These are phyloP conservation scores for Sebastes kiyomatsui DNA, from an alignment of 2,797 vertebrate species.

Conservation along the genomic window DNA sequence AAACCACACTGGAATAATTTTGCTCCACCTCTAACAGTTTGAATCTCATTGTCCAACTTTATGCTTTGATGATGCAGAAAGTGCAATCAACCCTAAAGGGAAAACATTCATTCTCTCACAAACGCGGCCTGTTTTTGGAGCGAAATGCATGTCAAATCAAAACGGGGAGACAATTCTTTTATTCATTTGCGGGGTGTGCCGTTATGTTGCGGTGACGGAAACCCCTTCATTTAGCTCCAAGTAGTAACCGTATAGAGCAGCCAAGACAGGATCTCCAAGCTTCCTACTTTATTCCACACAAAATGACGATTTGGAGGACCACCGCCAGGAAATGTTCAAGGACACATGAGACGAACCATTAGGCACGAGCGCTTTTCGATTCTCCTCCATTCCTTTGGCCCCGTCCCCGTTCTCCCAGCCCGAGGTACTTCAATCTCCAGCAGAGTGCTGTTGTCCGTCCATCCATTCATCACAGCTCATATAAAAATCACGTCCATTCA, in stretches of 20 bases:
- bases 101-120: conserved; percentile 5
- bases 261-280: conserved; percentile 63
- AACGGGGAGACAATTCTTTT: conserved; percentile 42
- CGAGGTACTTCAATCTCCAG: conserved; percentile 37
- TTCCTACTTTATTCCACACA: conserved; percentile 58
- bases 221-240: conserved; percentile 67
- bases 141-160: conserved; percentile 36
- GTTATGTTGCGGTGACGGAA: conserved; percentile 61
- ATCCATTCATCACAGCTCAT: conserved; percentile 36
- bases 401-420: conserved; percentile 27
- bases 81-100: conserved; percentile 19
- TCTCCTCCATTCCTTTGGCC: conserved; percentile 27
- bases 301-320: conserved; percentile 53
- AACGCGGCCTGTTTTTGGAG: conserved; percentile 24
- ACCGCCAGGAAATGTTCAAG: conserved; percentile 70
- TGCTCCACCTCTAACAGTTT: conserved; percentile 19
- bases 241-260: conserved; percentile 51
- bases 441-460: conserved; percentile 24
- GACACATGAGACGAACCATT: conserved; percentile 60
- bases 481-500: conserved; percentile 59
- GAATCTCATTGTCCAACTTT: conserved; percentile 23
- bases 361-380: conserved; percentile 31
- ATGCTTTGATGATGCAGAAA: conserved; percentile 34
- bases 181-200: conserved; percentile 54
- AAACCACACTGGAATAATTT: conserved; percentile 20